A percentile compares a stretch with the other conserved stretches of the same genome.
phyloP scores from a whole-genome alignment of 2,888 invertebrate genomes.

The Aphodius sticticus region DNA sequence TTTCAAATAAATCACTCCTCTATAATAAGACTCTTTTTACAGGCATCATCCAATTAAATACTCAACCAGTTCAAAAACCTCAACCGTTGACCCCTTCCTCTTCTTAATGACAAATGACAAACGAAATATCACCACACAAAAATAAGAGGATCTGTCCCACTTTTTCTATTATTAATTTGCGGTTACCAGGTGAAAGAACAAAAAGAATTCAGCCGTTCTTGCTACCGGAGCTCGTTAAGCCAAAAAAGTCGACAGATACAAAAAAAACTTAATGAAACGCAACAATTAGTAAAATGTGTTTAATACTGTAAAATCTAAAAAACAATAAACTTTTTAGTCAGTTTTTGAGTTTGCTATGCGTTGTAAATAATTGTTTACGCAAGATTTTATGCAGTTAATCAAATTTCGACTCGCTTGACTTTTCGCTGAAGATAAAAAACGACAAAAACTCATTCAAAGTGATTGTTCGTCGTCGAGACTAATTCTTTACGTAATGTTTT shows the following conservation, averaged over 20 bases:
- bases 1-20: background rate
- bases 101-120: background rate
- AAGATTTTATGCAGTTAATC: background rate
- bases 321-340: background rate
- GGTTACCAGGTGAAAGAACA: background rate
- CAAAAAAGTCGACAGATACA: background rate
- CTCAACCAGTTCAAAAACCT: background rate
- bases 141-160: background rate
- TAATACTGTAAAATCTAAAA: background rate
- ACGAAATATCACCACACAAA: background rate
- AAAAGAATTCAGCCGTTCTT: background rate
- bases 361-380: background rate
- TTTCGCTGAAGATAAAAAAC: background rate
- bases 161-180: constrained; percentile 4
- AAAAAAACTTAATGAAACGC: background rate
- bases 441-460: background rate
- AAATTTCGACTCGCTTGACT: background rate
- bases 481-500: background rate
- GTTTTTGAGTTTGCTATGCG: background rate
- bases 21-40: background rate
- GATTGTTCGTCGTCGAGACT: background rate
- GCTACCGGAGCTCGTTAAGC: background rate
- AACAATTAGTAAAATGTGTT: background rate
- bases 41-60: background rate
- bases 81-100: background rate